Evolutionary conservation across 2,888 invertebrate species (phyloP).

Genomic region (Xylocampa areola): DNA sequence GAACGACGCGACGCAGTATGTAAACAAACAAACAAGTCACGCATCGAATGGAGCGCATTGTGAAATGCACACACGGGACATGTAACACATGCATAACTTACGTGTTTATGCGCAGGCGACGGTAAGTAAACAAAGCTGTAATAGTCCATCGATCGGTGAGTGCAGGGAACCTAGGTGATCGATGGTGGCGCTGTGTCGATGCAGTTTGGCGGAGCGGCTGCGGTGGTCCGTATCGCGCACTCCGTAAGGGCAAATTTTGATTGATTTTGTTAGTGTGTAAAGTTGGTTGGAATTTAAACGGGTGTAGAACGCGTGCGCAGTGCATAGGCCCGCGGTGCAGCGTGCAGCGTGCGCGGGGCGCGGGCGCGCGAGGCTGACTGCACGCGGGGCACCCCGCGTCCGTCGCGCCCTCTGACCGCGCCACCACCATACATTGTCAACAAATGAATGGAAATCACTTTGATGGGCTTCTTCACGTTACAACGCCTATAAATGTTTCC

Average conservation of each 20-base stretch:
- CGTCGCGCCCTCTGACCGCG: constrained; percentile 78
- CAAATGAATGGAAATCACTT: constrained; percentile 85
- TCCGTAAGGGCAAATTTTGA: constrained; percentile 45
- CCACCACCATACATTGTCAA: constrained; percentile 80
- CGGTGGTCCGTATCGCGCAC: constrained; percentile 39
- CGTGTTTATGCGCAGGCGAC: constrained; percentile 74
- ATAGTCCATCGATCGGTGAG: constrained; percentile 68
- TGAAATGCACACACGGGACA: constrained; percentile 78
- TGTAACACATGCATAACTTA: constrained; percentile 83
- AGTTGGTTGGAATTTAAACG: constrained; percentile 58
- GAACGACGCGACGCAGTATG: constrained; percentile 63
- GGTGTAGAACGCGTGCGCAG: constrained; percentile 64
- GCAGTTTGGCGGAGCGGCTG: constrained; percentile 42
- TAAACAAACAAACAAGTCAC: constrained; percentile 78
- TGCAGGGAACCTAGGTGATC: constrained; percentile 63
- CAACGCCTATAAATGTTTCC: constrained; percentile 42
- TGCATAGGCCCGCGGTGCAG: constrained; percentile 69
- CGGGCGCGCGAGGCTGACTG: constrained; percentile 71
- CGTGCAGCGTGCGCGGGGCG: constrained; percentile 78
- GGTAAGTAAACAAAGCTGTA: constrained; percentile 77
- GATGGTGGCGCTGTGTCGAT: constrained; percentile 58
- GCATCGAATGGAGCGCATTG: constrained; percentile 75
- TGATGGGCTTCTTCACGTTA: constrained; percentile 67
- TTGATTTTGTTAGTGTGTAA: constrained; percentile 27
- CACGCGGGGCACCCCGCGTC: constrained; percentile 74